Base-by-base conservation (phyloP, 2,113 vertebrate genomes). In the Callipepla squamata region DNA sequence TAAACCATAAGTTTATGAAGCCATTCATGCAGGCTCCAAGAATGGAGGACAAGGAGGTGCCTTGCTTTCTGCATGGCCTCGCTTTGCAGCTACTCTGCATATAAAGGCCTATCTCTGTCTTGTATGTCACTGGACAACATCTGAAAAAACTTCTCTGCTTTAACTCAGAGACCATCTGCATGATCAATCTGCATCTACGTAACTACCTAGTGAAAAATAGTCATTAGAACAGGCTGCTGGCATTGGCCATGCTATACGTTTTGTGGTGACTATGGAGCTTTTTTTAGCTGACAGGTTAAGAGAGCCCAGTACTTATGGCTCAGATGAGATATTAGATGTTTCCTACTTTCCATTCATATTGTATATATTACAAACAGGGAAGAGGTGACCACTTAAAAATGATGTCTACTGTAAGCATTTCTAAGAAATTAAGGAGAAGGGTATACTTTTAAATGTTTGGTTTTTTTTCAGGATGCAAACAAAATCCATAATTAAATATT, bases 401-500 rank as follows among this genome's bases (percentile, higher is more conserved):
- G 58, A 32, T 7, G 44, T 40, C 40, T 59, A n/a, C 10, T 73
- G 13, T 36, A 78, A 74, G 23, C 25, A 67, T 81, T 74, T 16
- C 51, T 36, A 47, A 67, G 59, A 89, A 82, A 83, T 23, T 85
- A 69, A 85, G 22, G 45, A 22, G 16, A 59, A 59, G 3, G 8
- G 1, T n/a, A 78, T 36, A 30, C 2, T 44, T 91, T 77, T 78
- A 68, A 82, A 44, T 26, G 25, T 14, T 87, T 74, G 44, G 47
- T 22, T 44, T 10, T 86, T 30, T 78, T 92, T 86, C 80, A 76
- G 76, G 65, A 80, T 11, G 23, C 61, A 86, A 95, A 87, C 63
- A 94, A 90, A 80, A 21, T 15, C 45, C 85, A 73, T 92, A 74
- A 91, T 94, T 93, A 92, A 18, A 32, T 80, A 22, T n/a, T 66